phyloP scores from a whole-genome alignment of 2,888 invertebrate genomes.

The Cremastinae sp. region DNA sequence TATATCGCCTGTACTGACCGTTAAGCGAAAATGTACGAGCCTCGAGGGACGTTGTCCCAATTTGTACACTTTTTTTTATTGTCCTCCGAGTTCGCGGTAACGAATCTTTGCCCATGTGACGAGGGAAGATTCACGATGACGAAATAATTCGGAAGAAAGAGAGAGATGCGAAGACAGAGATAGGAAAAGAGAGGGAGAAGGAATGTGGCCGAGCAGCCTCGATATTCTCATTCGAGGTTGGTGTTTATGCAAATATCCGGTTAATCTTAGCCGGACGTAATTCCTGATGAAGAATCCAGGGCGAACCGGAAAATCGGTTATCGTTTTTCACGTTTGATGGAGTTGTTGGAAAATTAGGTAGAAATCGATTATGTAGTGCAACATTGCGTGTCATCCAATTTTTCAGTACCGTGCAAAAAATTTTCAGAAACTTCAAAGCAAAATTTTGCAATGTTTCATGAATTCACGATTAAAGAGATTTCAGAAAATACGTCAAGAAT shows the following conservation, averaged over 20 bases:
- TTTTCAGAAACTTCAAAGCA: too few species aligned
- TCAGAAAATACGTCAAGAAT: too few species aligned
- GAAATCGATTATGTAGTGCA: too few species aligned
- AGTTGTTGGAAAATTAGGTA: constrained; percentile 9
- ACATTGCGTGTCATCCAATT: too few species aligned
- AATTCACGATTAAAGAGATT: too few species aligned
- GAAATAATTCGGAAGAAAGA: not conserved
- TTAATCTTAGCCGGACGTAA: constrained; percentile 52
- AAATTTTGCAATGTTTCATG: too few species aligned
- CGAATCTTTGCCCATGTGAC: not conserved
- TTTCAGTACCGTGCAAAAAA: too few species aligned
- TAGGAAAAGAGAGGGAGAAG: not conserved
- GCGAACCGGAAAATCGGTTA: constrained; percentile 30
- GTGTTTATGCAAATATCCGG: constrained; percentile 52
- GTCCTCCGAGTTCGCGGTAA: not conserved
- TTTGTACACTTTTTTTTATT: not conserved
- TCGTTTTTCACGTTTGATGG: constrained; percentile 33
- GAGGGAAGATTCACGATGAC: not conserved
- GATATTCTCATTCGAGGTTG: constrained; percentile 20
- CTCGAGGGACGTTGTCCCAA: constrained; percentile 14
- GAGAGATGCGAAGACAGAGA: not conserved
- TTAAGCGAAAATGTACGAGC: not conserved
- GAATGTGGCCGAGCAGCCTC: not conserved
- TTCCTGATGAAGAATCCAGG: constrained; percentile 43
- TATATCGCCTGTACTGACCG: too few species aligned